Evolutionary conservation across 2,113 vertebrate genomes (phyloP).

Genomic region (Galemys pyrenaicus): DNA sequence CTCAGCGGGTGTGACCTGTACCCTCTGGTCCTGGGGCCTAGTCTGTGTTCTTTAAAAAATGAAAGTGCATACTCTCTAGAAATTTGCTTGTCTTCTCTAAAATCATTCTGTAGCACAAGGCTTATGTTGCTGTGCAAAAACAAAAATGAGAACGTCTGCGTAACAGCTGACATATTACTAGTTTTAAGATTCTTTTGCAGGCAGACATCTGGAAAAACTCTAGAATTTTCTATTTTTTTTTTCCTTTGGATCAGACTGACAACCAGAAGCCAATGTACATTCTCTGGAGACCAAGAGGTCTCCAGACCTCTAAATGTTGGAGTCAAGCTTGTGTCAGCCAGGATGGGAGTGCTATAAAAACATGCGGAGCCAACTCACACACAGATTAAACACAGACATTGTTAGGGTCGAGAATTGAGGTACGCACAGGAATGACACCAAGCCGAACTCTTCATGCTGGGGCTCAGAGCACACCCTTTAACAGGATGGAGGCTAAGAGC

Average conservation of each 20-base stretch:
- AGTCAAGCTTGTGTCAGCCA: accelerated
- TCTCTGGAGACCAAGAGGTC: background rate
- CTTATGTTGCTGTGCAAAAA: background rate
- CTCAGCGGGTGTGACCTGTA: background rate
- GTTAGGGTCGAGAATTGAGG: too few relatives aligned
- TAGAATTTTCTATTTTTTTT: background rate
- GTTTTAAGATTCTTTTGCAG: background rate
- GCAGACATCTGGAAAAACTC: background rate
- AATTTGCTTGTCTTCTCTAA: background rate
- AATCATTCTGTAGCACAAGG: background rate
- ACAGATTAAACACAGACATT: background rate
- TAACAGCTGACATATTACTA: accelerated
- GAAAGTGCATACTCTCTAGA: background rate
- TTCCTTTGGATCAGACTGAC: background rate
- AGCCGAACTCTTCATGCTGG: too few relatives aligned
- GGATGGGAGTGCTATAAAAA: background rate
- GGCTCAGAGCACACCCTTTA: too few relatives aligned
- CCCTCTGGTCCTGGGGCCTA: background rate
- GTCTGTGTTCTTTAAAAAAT: background rate
- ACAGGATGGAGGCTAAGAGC: too few relatives aligned
- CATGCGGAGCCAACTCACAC: accelerated
- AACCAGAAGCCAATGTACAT: background rate
- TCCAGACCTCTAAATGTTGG: background rate
- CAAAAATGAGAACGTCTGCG: background rate
- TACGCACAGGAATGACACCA: too few relatives aligned